Conservation (phyloP, 2,797 vertebrate genomes). For the Sorex maritimensis region DNA sequence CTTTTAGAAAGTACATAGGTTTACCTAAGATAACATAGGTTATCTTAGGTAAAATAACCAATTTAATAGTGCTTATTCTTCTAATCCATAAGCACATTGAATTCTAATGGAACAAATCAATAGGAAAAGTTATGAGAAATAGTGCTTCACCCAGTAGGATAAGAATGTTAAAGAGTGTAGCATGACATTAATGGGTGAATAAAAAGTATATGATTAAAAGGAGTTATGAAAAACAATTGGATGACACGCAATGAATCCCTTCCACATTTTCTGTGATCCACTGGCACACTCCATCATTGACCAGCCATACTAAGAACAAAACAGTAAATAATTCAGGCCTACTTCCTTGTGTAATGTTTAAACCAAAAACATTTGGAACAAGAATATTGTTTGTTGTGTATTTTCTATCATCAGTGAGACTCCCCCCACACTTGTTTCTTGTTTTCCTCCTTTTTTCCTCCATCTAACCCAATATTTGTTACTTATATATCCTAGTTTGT, state of each 20-base stretch:
- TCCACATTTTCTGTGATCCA: not conserved
- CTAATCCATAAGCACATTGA: too few relatives aligned
- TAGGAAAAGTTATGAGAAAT: not conserved
- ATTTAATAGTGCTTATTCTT: too few relatives aligned
- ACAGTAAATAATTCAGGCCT: too few relatives aligned
- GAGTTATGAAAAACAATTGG: conserved; percentile 23
- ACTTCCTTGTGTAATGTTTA: too few relatives aligned
- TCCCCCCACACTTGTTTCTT: too few relatives aligned
- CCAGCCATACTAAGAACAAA: not conserved
- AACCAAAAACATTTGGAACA: conserved; percentile 9
- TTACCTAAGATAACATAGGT: too few relatives aligned
- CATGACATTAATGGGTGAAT: not conserved
- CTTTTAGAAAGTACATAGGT: too few relatives aligned
- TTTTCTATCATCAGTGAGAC: not conserved
- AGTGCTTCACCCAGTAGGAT: not conserved
- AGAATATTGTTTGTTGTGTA: not conserved
- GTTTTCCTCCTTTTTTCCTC: too few relatives aligned
- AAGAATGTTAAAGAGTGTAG: not conserved
- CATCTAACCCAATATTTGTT: too few relatives aligned
- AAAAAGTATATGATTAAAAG: not conserved
- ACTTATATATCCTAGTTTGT: too few relatives aligned
- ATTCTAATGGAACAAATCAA: conserved; percentile 1
- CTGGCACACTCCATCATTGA: not conserved
- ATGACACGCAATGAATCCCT: not conserved
- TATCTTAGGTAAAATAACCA: too few relatives aligned